phyloP scores from a whole-genome alignment of 2,797 vertebrate genomes.

The Limnodromus scolopaceus region DNA sequence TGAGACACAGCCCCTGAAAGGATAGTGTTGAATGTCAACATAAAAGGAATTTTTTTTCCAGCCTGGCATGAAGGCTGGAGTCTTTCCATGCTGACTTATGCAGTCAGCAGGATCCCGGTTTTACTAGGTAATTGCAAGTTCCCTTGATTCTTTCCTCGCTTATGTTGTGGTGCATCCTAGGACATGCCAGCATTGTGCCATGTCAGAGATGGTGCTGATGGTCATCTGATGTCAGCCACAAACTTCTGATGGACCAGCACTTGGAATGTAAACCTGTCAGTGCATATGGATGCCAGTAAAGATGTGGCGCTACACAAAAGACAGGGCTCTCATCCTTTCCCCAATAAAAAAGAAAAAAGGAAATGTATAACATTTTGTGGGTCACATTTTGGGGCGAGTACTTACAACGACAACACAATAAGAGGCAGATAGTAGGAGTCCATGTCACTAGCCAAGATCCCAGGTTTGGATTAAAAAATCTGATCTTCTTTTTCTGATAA shows the following conservation, averaged over 20 bases:
- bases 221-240: not conserved
- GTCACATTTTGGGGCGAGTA: not conserved
- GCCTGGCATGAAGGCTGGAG: not conserved
- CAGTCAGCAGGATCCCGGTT: not conserved
- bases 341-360: not conserved
- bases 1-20: not conserved
- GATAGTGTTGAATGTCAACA: fast-evolving
- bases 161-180: not conserved
- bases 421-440: not conserved
- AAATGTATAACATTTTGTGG: not conserved
- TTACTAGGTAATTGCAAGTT: not conserved
- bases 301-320: not conserved
- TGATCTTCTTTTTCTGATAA: not conserved
- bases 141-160: not conserved
- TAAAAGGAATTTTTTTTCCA: not conserved
- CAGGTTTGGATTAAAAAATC: not conserved
- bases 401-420: not conserved
- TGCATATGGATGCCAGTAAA: not conserved
- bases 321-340: not conserved
- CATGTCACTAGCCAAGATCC: not conserved
- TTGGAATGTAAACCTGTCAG: not conserved
- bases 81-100: not conserved
- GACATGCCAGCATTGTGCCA: not conserved
- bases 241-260: not conserved
- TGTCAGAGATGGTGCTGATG: not conserved